Base-by-base conservation (phyloP, 2,797 vertebrate species). In the Crenichthys baileyi region DNA sequence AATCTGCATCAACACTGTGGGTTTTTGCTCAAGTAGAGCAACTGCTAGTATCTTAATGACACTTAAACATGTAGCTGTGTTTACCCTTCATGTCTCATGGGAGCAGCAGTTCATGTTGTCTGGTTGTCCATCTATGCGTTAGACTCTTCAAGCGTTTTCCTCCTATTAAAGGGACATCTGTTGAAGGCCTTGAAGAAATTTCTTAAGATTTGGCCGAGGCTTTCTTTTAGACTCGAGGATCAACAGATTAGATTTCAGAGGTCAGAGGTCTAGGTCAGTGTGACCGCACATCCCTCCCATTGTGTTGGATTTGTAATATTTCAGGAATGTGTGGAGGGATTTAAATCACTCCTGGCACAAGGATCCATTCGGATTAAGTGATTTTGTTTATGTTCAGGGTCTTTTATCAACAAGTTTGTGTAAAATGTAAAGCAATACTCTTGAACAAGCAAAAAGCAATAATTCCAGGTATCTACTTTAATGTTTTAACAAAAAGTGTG, bases 211-310 rank as follows among this genome's bases (percentile, higher is more conserved):
- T 70, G 48, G 46, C 26, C 7, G 67, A 56, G 58, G 41, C 8
- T 22, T 82, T 71, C 24, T 16, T 51, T 68, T 24, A 26, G 16
- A 50, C 73, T 72, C 48, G 11, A 31, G 18, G 44, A 78, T 70
- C 36, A 44, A 56, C 39, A 6, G 24, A 75, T 24, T 39, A 24
- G 18, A 48, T 31, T 15, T 73, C 31, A n/a, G n/a, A n/a, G n/a
- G n/a, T n/a, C n/a, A 63, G 26, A 16, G 36, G 76, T 82, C 55
- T 36, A 75, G 73, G 68, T 79, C 81, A 41, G 26, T 26, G 63
- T 60, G 78, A 70, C 63, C 63, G 8, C 20, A 48, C 29, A 39
- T 70, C 26, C 61, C 56, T 68, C 72, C 51, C 12, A 13, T 68
- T 68, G 12, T 58, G 51, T 15, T 46, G n/a, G 41, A 71, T n/a